phyloP scores from a whole-genome alignment of 2,113 vertebrate species.

The Mugil cephalus region DNA sequence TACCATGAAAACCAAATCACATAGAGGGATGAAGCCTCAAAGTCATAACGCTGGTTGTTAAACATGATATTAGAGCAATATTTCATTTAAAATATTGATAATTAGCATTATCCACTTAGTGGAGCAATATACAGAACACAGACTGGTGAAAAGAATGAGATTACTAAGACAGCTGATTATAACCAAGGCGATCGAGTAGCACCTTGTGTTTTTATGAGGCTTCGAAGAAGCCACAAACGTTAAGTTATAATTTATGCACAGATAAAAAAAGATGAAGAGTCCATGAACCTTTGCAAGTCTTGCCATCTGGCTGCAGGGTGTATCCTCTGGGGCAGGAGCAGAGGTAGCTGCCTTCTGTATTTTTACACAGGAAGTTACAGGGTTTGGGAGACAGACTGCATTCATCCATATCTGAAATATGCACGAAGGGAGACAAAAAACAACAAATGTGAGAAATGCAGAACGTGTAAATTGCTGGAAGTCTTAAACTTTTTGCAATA shows the following conservation, averaged over 20 bases:
- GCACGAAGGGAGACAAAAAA: background rate
- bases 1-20: background rate
- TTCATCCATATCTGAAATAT: constrained; percentile 90
- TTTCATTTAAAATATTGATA: background rate
- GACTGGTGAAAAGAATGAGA: background rate
- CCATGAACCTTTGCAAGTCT: constrained; percentile 92
- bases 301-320: constrained; percentile 90
- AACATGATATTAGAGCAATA: background rate
- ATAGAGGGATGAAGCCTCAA: background rate
- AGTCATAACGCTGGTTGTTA: background rate
- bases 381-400: constrained; percentile 91
- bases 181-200: background rate
- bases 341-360: constrained; percentile 94
- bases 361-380: constrained; percentile 96
- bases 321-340: constrained; percentile 95
- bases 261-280: background rate
- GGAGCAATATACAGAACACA: background rate
- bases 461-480: background rate
- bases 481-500: background rate
- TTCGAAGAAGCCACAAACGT: background rate
- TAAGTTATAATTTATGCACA: background rate
- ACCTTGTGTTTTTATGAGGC: background rate
- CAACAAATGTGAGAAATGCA: background rate
- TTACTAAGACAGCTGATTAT: background rate
- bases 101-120: background rate